Conservation (phyloP, 2,113 vertebrate species). For the Sphyrna mokarran region DNA sequence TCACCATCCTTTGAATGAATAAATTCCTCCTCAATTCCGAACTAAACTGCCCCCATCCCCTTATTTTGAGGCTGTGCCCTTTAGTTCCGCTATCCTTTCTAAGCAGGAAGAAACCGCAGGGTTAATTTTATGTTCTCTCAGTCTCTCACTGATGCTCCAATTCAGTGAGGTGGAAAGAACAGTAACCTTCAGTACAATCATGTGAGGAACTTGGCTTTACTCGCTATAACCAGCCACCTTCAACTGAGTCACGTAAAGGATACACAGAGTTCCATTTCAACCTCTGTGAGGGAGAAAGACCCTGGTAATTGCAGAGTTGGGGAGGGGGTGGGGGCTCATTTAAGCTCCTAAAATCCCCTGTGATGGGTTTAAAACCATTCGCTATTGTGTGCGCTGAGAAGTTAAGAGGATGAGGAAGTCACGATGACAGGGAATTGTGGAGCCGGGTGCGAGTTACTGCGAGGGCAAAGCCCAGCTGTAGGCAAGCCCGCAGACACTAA, state of each 20-base stretch:
- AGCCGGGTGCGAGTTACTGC: constrained; percentile 47
- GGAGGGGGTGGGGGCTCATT: constrained; percentile 50
- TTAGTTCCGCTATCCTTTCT: too few relatives aligned
- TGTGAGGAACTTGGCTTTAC: constrained; percentile 59
- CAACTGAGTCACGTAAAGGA: constrained; percentile 67
- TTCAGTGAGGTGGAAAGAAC: constrained; percentile 63
- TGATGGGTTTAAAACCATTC: constrained; percentile 53
- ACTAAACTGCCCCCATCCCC: too few relatives aligned
- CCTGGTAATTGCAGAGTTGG: constrained; percentile 57
- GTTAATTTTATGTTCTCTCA: constrained; percentile 64
- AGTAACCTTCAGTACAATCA: constrained; percentile 65
- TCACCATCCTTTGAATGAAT: too few relatives aligned
- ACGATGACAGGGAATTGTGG: constrained; percentile 57
- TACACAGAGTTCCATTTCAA: constrained; percentile 47
- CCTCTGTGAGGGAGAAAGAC: constrained; percentile 45
- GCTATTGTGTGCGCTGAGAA: constrained; percentile 57
- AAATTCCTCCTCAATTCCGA: too few relatives aligned
- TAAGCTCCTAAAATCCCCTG: constrained; percentile 64
- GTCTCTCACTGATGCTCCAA: constrained; percentile 57
- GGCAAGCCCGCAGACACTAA: neutral
- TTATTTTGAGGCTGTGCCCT: too few relatives aligned
- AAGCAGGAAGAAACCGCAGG: constrained; percentile 33
- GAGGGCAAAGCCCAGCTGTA: neutral
- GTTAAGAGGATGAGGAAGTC: constrained; percentile 53
- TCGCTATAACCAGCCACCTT: constrained; percentile 61